Conservation (phyloP, 2,888 invertebrate genomes). For the Leptura quadrifasciata region DNA sequence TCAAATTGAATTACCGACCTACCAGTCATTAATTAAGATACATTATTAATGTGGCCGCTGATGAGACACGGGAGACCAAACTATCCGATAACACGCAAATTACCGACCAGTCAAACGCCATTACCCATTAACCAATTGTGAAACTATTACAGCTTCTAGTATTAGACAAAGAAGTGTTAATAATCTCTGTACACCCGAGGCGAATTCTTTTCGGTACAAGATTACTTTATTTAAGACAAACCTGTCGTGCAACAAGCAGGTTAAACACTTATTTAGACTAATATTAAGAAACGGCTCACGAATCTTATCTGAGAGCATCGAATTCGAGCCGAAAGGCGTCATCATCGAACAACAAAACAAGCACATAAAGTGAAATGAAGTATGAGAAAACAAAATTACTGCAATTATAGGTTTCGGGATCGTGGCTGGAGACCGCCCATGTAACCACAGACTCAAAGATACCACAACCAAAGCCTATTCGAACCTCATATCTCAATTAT, state of each 20-base stretch:
- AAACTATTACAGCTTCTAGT: constrained; percentile 48
- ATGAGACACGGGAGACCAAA: constrained; percentile 24
- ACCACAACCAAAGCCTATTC: constrained; percentile 63
- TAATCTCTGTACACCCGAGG: constrained; percentile 37
- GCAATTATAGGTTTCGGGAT: constrained; percentile 72
- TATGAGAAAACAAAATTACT: constrained; percentile 72
- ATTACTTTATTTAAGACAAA: constrained; percentile 53
- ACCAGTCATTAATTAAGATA: constrained; percentile 1
- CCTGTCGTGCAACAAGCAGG: constrained; percentile 50
- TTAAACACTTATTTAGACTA: constrained; percentile 56
- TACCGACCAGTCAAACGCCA: constrained; percentile 44
- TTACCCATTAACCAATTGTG: constrained; percentile 43
- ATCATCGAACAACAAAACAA: constrained; percentile 67
- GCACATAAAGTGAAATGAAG: constrained; percentile 69
- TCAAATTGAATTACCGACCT: constrained; percentile 22
- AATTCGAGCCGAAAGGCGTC: constrained; percentile 67
- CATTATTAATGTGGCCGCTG: constrained; percentile 16
- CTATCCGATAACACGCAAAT: constrained; percentile 48
- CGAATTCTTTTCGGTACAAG: constrained; percentile 39
- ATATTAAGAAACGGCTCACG: constrained; percentile 61
- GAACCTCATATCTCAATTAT: constrained; percentile 72
- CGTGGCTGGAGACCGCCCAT: constrained; percentile 72
- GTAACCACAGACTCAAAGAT: constrained; percentile 69
- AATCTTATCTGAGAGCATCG: constrained; percentile 61
- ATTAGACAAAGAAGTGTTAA: constrained; percentile 55